Evolutionary conservation across 37 sponge, comb jelly and placozoan species (phyloP), one percentile per base, ranked within the genome.

Genomic region (Halichondria panicea): DNA sequence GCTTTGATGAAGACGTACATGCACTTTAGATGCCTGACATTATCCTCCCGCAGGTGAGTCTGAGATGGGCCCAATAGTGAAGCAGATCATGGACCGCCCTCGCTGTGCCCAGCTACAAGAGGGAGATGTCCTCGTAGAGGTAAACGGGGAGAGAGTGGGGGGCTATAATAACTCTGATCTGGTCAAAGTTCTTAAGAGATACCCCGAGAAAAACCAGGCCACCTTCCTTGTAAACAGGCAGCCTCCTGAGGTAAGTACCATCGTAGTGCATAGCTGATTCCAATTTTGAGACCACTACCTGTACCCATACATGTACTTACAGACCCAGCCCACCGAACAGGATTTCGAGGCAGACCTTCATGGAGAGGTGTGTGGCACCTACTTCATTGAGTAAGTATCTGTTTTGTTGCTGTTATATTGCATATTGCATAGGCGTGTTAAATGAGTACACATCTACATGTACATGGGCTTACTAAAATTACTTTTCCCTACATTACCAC

Each of bases 91-190:
- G 90, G 95, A 94, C 70, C 64, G 70, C 36, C 71, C 72, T 8
- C 72, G 95, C 30, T 94, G 95, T 81, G 78, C 86, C 13, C 83
- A 89, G 60, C 76, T 94, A 39, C 34, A 71, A 36, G 95, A 86
- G 24, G 78, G 82, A 22, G 91, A 90, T 70, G 19, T 90, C 33
- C 68, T 90, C 54, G 24, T 84, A 9, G 82, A 90, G 76, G 77
- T 90, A 50, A 92, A 96, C 63, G 89, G 89, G 12, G 79, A 92
- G 76, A 33, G 68, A 1, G 83, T 96, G 50, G 5, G 25, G 15
- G 43, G 70, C 64, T 52, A 68, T 5, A 40, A 59, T 11, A 92
- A 96, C 82, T 77, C 45, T 38, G 90, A 96, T 42, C 66, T 92
- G 34, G 92, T 96, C 37, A 75, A 65, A 19, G 56, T 92, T 11